Base-by-base conservation (phyloP, 2,113 vertebrate genomes). In the Lepisosteus osseus region DNA sequence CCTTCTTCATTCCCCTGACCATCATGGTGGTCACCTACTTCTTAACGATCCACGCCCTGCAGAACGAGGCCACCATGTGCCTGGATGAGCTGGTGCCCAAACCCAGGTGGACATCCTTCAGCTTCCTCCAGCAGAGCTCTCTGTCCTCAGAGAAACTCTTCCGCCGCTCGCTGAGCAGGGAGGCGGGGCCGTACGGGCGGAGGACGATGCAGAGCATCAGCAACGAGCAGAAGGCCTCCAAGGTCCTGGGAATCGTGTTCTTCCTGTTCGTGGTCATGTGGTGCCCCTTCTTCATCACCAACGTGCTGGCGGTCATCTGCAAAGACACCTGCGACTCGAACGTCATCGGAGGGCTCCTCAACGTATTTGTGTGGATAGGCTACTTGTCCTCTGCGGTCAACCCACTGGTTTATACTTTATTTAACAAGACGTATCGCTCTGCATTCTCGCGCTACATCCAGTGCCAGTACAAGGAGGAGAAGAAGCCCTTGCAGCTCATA, bases 1-100 rank as follows among this genome's bases (percentile, higher is more conserved):
- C 97, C 3, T 99, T 99, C 86, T 99, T 99, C 80, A 88, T 99
- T 61, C 97, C 97, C 14, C 86, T 99, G 62, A 93, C 91, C 79
- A 98, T 99, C 86, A 99, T 99, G 97, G 89, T 98, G 29, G 92
- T 97, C 85, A 98, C 94, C 51, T 99, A 99, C 83, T 95, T 97
- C 83, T 90, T 99, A 86, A 99, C 97, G 72, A 95, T 98, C 86
- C 92, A 83, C 41, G 92, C 93, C 0, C 93, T 99, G 69, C 97
- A 96, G 87, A 96, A 94, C 69, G 95, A 99, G 84, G 96, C 95
- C 72, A 95, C 80, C 0, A 66, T 97, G 51, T 97, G 95, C 0
- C 79, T 96, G 78, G 94, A 94, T 76, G 94, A 94, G 74, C 83
- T 86, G 72, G 90, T 95, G 11, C 90, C 94, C 1, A 89, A 95